Base-by-base conservation (phyloP, 2,888 invertebrate species). In the Abrostola triplasia region DNA sequence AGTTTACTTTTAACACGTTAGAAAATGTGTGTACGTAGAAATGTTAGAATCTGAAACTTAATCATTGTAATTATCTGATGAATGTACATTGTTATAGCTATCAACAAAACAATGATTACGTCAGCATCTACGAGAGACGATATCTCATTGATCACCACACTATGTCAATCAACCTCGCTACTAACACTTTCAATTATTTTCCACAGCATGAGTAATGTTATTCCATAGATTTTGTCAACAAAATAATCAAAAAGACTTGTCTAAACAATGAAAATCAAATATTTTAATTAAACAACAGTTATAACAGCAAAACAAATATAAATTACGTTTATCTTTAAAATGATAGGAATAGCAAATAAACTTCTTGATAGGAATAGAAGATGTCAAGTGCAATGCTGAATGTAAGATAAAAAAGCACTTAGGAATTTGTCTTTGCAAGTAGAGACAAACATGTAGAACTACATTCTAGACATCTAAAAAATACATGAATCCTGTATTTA, bases 71-170 rank as follows among this genome's bases (percentile, higher is more conserved):
- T 24, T 24, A 24, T 24, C 24, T 4, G 24, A 24, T 24, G 24
- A 24, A 1, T 24, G 4, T 24, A 60, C 40, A 8, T 24, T 53
- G 53, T 71, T 41, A 53, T 8, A 37, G 48, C 52, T 40, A 40
- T 5, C 10, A 40, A 40, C 4, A 9, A 40, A 7, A 40, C 7
- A 4, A 5, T 40, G 40, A 40, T 40, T 10, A 7, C 5, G 1
- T 40, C 7, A 40, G 7, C 5, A 40, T 4, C 1, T 40, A 24
- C 24, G 24, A 24, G 4, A 24, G 24, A 24, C 24, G 24, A 24
- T 24, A 24, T 4, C 4, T 24, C 4, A 24, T 24, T 24, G 24
- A 24, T 24, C 1, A 4, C 1, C 24, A 24, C 24, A 24, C 24
- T 4, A 24, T 24, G 24, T 24, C 4, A 24, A 24, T 24, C 24